phyloP scores from a whole-genome alignment of 2,113 vertebrate species.

The Dasyurus viverrinus region DNA sequence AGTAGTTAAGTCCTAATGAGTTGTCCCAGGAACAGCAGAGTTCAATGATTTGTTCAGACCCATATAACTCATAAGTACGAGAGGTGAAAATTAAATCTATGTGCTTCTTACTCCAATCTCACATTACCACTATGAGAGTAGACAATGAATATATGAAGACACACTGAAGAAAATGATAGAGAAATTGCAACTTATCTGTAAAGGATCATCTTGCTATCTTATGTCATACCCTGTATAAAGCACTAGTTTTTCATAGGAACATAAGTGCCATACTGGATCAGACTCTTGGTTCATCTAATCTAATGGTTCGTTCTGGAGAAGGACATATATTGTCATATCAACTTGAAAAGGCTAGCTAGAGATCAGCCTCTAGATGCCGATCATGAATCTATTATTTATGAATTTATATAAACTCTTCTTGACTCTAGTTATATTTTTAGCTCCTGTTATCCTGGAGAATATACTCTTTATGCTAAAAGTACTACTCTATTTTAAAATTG shows the following conservation, averaged over 20 bases:
- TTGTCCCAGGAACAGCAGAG: background rate
- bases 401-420: background rate
- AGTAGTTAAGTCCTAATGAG: background rate
- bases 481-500: background rate
- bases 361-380: background rate
- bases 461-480: background rate
- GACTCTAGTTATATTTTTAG: constrained; percentile 22
- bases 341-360: constrained; percentile 23
- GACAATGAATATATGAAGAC: background rate
- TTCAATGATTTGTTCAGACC: background rate
- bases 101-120: background rate
- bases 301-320: background rate
- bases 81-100: background rate
- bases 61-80: background rate
- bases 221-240: background rate
- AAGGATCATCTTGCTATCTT: background rate
- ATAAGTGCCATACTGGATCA: background rate
- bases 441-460: background rate
- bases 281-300: background rate
- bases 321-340: background rate
- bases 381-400: background rate
- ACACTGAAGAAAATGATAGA: background rate
- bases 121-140: background rate
- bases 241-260: constrained; percentile 38
- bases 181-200: background rate